A percentile compares a stretch with the other conserved stretches of the same genome.
These are phyloP conservation scores for Porites australiensis DNA, from an alignment of 64 coral and sea anemone genomes.

Conservation along the genomic window DNA sequence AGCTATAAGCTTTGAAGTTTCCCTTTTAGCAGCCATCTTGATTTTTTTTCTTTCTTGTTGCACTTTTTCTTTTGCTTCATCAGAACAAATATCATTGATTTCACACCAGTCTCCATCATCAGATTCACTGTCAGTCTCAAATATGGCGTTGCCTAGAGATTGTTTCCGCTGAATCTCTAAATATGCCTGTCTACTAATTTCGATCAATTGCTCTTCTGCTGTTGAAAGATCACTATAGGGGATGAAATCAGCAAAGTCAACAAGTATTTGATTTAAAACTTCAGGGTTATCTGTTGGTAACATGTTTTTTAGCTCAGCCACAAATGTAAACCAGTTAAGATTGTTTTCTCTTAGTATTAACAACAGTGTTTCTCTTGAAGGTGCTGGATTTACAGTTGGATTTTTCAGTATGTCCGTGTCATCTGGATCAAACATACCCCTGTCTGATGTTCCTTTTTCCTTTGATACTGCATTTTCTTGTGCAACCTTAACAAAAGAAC, in stretches of 20 bases:
- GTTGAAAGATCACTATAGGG: slow-evolving; percentile 49
- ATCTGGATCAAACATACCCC: neutral
- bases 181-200: slow-evolving; percentile 41
- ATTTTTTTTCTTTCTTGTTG: slow-evolving; percentile 15
- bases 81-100: slow-evolving; percentile 25
- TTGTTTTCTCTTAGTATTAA: slow-evolving; percentile 40
- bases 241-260: slow-evolving; percentile 56
- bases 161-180: slow-evolving; percentile 35
- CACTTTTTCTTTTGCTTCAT: slow-evolving; percentile 18
- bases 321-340: slow-evolving; percentile 72
- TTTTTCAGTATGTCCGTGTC: slow-evolving; percentile 1
- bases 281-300: slow-evolving; percentile 29
- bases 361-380: neutral
- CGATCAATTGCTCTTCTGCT: slow-evolving; percentile 45
- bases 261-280: slow-evolving; percentile 55
- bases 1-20: slow-evolving; percentile 30
- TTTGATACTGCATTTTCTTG: too few relatives aligned
- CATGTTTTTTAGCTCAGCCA: slow-evolving; percentile 8
- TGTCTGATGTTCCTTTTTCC: too few relatives aligned
- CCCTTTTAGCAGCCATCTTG: slow-evolving; percentile 44
- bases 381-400: neutral
- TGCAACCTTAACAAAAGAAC: too few relatives aligned
- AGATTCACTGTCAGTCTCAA: slow-evolving; percentile 54
- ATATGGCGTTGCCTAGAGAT: slow-evolving; percentile 15
- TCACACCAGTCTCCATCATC: slow-evolving; percentile 32